phyloP scores from a whole-genome alignment of 2,113 vertebrate genomes.

The Pterocles gutturalis region DNA sequence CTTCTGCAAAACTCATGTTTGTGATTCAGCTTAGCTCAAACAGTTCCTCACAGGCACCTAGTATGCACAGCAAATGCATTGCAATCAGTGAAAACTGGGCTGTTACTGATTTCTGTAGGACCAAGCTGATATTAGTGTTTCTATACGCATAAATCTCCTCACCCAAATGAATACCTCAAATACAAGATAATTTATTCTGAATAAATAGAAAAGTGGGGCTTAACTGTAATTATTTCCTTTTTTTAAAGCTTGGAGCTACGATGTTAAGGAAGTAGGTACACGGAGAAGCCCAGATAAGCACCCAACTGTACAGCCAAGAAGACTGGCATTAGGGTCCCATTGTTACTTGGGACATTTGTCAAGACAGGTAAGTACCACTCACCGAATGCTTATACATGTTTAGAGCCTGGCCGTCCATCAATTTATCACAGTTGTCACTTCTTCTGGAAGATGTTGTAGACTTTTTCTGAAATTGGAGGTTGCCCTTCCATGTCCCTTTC shows the following conservation, averaged over 20 bases:
- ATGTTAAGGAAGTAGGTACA: neutral
- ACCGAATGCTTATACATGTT: neutral
- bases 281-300: neutral
- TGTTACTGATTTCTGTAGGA: neutral
- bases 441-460: neutral
- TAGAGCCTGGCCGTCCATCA: neutral
- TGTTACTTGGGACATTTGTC: neutral
- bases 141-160: neutral
- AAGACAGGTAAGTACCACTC: neutral
- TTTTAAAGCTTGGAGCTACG: neutral
- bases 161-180: neutral
- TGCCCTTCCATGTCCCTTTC: neutral
- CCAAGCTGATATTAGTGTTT: neutral
- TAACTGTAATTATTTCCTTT: neutral
- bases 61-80: neutral
- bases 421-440: neutral
- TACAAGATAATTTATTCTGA: neutral
- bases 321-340: too few species aligned
- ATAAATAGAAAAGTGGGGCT: neutral
- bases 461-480: neutral
- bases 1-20: neutral
- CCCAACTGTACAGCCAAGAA: neutral
- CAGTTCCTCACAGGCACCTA: neutral
- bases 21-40: neutral
- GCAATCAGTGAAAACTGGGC: neutral